Evolutionary conservation across 2,113 vertebrate genomes (phyloP).

Genomic region (Carassius carassius): DNA sequence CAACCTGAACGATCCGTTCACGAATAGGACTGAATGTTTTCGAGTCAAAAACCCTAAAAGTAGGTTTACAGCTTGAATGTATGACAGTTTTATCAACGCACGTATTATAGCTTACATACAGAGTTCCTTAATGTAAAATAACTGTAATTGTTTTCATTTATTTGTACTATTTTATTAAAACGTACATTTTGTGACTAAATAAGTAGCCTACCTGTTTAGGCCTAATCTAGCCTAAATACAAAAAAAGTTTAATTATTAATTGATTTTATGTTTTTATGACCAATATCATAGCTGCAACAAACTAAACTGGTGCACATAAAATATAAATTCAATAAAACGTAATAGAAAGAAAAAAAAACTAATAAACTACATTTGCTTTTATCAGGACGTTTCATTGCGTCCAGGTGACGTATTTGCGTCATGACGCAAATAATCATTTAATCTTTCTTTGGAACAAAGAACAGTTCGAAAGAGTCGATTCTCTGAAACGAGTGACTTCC

Average conservation of each 20-base stretch:
- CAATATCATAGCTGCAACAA: neutral
- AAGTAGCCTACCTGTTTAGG: neutral
- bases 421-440: neutral
- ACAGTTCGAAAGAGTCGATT: conserved; percentile 16
- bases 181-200: neutral
- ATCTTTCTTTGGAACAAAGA: neutral
- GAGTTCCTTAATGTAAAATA: neutral
- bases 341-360: neutral
- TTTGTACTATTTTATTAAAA: neutral
- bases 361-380: neutral
- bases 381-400: neutral
- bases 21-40: neutral
- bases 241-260: neutral
- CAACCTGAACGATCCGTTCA: neutral
- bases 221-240: neutral
- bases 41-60: neutral
- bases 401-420: neutral
- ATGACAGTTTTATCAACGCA: neutral
- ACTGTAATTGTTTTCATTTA: neutral
- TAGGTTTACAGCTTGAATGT: neutral
- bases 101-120: neutral
- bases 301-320: no score
- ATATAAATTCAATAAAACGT: neutral
- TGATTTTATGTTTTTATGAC: neutral
- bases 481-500: neutral